Conservation (phyloP, 2,797 vertebrate genomes). For the Valencia hispanica region DNA sequence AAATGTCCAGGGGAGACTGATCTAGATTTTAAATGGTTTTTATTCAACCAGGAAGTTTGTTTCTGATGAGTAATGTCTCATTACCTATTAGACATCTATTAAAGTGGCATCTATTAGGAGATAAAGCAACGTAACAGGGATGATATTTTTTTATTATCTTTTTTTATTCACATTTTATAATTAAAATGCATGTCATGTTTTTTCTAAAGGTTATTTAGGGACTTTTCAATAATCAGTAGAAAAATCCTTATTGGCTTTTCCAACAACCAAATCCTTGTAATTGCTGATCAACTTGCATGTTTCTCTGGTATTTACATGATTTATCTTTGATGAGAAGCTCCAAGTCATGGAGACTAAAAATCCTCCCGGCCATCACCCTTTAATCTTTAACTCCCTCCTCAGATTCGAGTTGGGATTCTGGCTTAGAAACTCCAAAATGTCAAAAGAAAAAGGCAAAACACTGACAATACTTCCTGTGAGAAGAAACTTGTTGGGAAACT, state of each 20-base stretch:
- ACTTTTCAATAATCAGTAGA: neutral
- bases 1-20: neutral
- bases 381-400: neutral
- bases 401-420: neutral
- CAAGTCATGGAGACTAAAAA: neutral
- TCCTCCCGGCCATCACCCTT: neutral
- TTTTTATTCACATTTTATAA: neutral
- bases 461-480: neutral
- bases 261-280: neutral
- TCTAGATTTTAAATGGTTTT: neutral
- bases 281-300: neutral
- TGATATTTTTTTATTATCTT: no score
- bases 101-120: neutral
- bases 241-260: neutral
- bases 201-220: neutral
- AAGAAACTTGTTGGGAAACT: neutral
- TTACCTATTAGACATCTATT: no score
- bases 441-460: neutral
- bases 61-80: no score
- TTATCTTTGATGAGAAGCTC: neutral
- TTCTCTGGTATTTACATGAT: no score
- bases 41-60: neutral
- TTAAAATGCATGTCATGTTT: neutral
- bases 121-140: no score
- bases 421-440: neutral